These are phyloP conservation scores for Caranx ignobilis DNA, from an alignment of 2,113 vertebrate genomes.

Conservation along the genomic window DNA sequence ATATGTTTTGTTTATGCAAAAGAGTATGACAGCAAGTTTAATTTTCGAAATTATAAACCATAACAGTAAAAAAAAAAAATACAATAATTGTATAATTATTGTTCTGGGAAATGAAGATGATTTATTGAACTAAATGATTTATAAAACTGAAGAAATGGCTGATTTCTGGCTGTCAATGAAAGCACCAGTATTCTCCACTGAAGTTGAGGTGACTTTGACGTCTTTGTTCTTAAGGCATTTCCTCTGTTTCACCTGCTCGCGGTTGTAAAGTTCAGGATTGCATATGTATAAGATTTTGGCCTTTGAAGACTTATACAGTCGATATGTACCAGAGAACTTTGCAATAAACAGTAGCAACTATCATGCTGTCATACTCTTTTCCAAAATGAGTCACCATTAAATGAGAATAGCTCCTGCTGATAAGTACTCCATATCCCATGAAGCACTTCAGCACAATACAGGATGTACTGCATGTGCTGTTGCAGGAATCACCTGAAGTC, in stretches of 20 bases:
- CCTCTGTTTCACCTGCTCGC: conserved; percentile 68
- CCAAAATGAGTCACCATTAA: conserved; percentile 36
- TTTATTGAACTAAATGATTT: conserved; percentile 3
- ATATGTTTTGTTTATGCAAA: conserved; percentile 56
- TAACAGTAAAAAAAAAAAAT: background rate
- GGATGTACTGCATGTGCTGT: conserved; percentile 50
- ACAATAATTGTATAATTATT: background rate
- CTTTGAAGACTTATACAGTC: conserved; percentile 55
- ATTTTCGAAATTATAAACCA: conserved; percentile 12
- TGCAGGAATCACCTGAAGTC: conserved; percentile 74
- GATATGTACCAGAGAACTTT: conserved; percentile 68
- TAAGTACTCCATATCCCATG: conserved; percentile 38
- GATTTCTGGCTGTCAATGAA: conserved; percentile 34
- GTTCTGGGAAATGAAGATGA: conserved; percentile 7
- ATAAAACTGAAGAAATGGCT: conserved; percentile 3
- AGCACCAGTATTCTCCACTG: conserved; percentile 76
- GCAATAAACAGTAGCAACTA: conserved; percentile 39
- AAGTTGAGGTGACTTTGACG: conserved; percentile 59
- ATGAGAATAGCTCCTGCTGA: conserved; percentile 40
- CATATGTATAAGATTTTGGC: conserved; percentile 77
- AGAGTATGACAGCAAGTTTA: conserved; percentile 79
- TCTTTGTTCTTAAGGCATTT: conserved; percentile 83
- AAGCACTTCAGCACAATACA: conserved; percentile 38
- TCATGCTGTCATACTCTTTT: conserved; percentile 80
- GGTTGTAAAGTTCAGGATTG: conserved; percentile 73